Base-by-base conservation (phyloP, 2,888 invertebrate species). In the Caenorhabditis sp. region DNA sequence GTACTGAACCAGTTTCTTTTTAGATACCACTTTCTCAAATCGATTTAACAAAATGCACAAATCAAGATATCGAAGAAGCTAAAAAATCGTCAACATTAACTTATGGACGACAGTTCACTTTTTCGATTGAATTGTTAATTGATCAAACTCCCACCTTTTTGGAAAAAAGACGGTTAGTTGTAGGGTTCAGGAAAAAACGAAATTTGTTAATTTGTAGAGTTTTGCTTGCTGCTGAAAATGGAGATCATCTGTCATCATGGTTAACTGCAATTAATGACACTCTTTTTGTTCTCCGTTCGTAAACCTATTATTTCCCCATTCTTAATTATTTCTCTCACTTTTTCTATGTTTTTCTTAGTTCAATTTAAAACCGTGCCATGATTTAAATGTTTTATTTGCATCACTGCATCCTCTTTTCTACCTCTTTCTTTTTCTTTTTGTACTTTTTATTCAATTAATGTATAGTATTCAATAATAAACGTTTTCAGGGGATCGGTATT, bases 81-180 rank as follows among this genome's bases (percentile, higher is more conserved):
- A 62, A 61, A 49, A 65, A 65, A 23, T 62, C 58, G 49, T 21
- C n/a, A 20, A 20, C 12, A 3, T 43, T 43, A 8, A 8, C 36
- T 8, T 31, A 26, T n/a, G 52, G 53, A 2, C 36, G 61, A 56
- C 57, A 59, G 8, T 53, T 66, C 43, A 65, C 59, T n/a, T 74
- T 74, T 52, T 59, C 59, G 20, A 89, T 97, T 49, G 93, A 82
- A 31, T 67, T 84, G 43, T 72, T 83, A 17, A 78, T 82, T 14
- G 68, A 76, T 43, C 69, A 76, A 23, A 74, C 76, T 17, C 78
- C 80, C 14, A 71, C 75, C 12, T 63, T 78, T 27, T 72, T 82
- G 20, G 82, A 82, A 54, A 78, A 74, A 64, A 74, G 78, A 70
- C 76, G 78, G 82, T 80, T 20, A 20, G 38, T 31, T 26, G 26